These are phyloP conservation scores for Drosophila mayaguana DNA, from an alignment of 2,888 invertebrate genomes.

Conservation along the genomic window DNA sequence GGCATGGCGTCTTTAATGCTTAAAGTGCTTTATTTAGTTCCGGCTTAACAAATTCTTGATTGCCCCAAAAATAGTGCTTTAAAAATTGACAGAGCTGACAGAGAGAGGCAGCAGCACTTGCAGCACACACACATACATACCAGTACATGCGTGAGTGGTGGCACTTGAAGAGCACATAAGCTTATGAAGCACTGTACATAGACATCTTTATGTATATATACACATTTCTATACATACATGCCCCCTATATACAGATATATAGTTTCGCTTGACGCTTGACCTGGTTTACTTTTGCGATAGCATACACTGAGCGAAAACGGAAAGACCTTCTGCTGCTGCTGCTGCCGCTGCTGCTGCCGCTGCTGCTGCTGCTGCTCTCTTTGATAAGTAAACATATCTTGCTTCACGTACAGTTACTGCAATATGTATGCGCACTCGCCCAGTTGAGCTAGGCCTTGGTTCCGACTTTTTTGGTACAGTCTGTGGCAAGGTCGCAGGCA, in stretches of 20 bases:
- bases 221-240: constrained; percentile 12
- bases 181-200: constrained; percentile 2
- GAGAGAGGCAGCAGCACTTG: constrained; percentile 3
- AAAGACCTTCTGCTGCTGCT: constrained; percentile 7
- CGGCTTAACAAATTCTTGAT: background rate
- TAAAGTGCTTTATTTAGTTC: background rate
- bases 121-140: background rate
- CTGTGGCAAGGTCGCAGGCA: constrained; percentile 59
- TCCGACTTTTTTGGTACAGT: constrained; percentile 49
- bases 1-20: background rate
- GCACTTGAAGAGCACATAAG: constrained; percentile 13
- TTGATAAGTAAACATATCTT: constrained; percentile 61
- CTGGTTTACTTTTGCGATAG: constrained; percentile 69
- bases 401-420: constrained; percentile 64
- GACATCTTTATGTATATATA: background rate
- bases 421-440: constrained; percentile 46
- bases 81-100: constrained; percentile 11
- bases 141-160: background rate
- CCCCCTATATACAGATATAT: constrained; percentile 22
- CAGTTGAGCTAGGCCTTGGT: constrained; percentile 48
- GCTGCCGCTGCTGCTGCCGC: background rate
- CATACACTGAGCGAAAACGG: constrained; percentile 34
- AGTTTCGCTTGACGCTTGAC: constrained; percentile 69
- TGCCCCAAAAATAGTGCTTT: constrained; percentile 40
- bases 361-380: background rate